Percentiles rank a stretch among this genome's conserved stretches.
phyloP scores from a whole-genome alignment of 2,888 invertebrate species.

The Cephus spinipes region DNA sequence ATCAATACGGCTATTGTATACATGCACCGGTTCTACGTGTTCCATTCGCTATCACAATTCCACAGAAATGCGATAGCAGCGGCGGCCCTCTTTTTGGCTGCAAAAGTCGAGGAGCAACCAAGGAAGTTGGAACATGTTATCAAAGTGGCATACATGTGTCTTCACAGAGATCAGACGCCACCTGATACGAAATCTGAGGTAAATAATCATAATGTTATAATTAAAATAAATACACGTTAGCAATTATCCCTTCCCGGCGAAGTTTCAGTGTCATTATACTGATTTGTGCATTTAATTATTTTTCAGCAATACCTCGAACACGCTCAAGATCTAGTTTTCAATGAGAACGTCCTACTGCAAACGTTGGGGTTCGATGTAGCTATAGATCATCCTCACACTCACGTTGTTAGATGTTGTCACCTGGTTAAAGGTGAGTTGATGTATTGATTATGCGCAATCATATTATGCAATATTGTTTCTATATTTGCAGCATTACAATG shows the following conservation, averaged over 20 bases:
- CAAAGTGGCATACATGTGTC: conserved; percentile 89
- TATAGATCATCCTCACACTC: conserved; percentile 98
- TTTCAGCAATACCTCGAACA: conserved; percentile 75
- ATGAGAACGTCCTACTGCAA: conserved; percentile 96
- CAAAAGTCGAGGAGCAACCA: conserved; percentile 99
- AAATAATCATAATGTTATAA: conserved; percentile 36
- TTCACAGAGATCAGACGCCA: conserved; percentile 76
- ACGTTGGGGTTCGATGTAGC: conserved; percentile 98
- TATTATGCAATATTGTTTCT: too few species aligned
- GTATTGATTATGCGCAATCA: background rate
- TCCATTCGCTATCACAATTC: conserved; percentile 96
- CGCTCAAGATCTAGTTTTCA: conserved; percentile 94
- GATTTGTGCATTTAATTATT: too few species aligned
- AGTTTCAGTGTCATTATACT: too few species aligned
- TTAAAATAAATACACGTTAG: conserved; percentile 13
- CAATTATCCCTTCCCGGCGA: background rate
- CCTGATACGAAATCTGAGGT: conserved; percentile 83
- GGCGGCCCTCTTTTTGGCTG: conserved; percentile 95
- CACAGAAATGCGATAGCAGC: conserved; percentile 95
- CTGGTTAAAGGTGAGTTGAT: conserved; percentile 86
- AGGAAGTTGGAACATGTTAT: conserved; percentile 98
- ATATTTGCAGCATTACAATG: too few species aligned
- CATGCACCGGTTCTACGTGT: conserved; percentile 99
- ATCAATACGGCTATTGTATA: conserved; percentile 99
- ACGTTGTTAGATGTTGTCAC: conserved; percentile 96